Percentiles rank a stretch among this genome's conserved stretches.
Conservation (phyloP, 2,888 invertebrate species). For the Philereme vetulata region DNA sequence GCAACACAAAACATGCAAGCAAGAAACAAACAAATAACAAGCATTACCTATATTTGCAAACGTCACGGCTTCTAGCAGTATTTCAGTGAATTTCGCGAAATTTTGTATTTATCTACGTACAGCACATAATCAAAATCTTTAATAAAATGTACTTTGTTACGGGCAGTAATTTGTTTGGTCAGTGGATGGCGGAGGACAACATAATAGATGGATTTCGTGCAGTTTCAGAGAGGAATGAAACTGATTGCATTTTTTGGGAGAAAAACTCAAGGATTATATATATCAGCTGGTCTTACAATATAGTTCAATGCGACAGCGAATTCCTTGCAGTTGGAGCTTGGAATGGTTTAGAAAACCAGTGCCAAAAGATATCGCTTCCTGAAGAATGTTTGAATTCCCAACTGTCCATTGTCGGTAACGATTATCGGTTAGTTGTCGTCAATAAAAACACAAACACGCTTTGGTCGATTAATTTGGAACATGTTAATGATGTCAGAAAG, state of each 20-base stretch:
- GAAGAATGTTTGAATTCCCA: slow-evolving; percentile 42
- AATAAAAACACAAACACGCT: slow-evolving; percentile 47
- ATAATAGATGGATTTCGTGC: slow-evolving; percentile 52
- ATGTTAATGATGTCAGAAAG: slow-evolving; percentile 44
- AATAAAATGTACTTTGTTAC: slow-evolving; percentile 53
- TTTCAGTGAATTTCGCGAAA: no score
- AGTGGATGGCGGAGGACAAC: slow-evolving; percentile 59
- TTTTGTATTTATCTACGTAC: no score
- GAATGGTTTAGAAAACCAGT: slow-evolving; percentile 52
- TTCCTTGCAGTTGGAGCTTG: slow-evolving; percentile 65
- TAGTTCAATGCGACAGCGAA: slow-evolving; percentile 51
- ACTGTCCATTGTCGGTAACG: slow-evolving; percentile 60
- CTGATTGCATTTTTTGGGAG: slow-evolving; percentile 36
- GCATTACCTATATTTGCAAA: no score
- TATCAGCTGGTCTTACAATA: slow-evolving; percentile 73
- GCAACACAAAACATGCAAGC: no score
- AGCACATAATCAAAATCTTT: no score
- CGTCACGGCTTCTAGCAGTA: no score
- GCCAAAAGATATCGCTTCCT: slow-evolving; percentile 53
- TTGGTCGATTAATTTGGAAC: slow-evolving; percentile 58
- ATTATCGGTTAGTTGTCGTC: slow-evolving; percentile 56
- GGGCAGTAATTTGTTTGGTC: slow-evolving; percentile 73
- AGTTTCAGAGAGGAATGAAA: slow-evolving; percentile 33
- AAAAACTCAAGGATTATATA: slow-evolving; percentile 46
- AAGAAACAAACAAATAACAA: no score